Base-by-base conservation (phyloP, 2,797 vertebrate genomes). In the Merluccius polli region DNA sequence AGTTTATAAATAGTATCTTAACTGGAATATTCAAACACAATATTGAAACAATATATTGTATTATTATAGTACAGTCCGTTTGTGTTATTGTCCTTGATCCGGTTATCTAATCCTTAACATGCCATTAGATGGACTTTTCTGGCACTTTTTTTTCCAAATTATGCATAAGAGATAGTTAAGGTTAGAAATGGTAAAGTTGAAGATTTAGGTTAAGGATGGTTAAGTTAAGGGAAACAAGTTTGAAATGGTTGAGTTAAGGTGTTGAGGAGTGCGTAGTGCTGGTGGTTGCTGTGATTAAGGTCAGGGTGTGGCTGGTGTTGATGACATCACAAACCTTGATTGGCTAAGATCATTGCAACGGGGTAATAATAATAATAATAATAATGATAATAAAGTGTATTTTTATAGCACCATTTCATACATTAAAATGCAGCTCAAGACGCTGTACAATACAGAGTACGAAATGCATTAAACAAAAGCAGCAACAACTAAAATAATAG, bases 41-140 rank as follows among this genome's bases (percentile, higher is more conserved):
- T n/a, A 59, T 59, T n/a, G n/a, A 59, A 59, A 59, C 52, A 59
- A 27, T 65, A 65, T 27, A 65, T 65, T 65, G 24, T 65, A 52
- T n/a, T n/a, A 52, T 63, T 63, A 27, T 9, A 27, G 9, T 24
- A 5, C 16, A 18, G 44, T 52, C 16, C 0, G 52, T 24, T 65
- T 27, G 15, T 52, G 48, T n/a, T 52, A n/a, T 9, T 52, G 48
- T 18, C 48, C 48, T 21, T 52, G 48, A 52, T 52, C 18, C 3
- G 21, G 48, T 24, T 9, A 59, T 24, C 52, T 24, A 9, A 24
- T n/a, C n/a, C 52, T 24, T n/a, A 59, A 59, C 52, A 59, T 59
- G 44, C 44, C 1, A 52, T 21, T 59, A 3, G 33, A 10, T 59
- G 21, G 52, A 59, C 52, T 24, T 59, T 35, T 59, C 21, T 59